Evolutionary conservation across 2,797 vertebrate genomes (phyloP).

Genomic region (Artibeus jamaicensis): DNA sequence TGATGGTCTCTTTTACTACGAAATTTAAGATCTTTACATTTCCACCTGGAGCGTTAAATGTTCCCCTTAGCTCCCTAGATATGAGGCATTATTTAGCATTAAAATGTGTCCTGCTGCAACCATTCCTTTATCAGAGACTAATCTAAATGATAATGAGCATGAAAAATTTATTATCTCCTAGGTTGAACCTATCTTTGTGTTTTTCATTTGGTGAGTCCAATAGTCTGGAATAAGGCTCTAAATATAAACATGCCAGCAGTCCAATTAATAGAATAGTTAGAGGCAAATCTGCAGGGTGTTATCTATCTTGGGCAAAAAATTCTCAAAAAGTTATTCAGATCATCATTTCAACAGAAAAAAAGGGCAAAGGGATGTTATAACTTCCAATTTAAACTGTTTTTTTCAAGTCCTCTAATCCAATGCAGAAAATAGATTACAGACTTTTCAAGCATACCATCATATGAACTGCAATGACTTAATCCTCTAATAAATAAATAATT

Average conservation of each 20-base stretch:
- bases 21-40: slow-evolving; percentile 38
- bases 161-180: slow-evolving; percentile 74
- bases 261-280: slow-evolving; percentile 57
- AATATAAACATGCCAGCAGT: slow-evolving; percentile 58
- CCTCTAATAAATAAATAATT: slow-evolving; percentile 18
- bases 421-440: not conserved
- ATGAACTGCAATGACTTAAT: not conserved
- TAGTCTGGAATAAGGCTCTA: slow-evolving; percentile 45
- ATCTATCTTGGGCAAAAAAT: slow-evolving; percentile 34
- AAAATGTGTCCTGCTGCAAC: slow-evolving; percentile 31
- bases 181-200: slow-evolving; percentile 59
- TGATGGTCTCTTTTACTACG: slow-evolving; percentile 32
- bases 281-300: not conserved
- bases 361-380: slow-evolving; percentile 26
- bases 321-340: slow-evolving; percentile 36
- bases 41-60: not conserved
- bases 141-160: slow-evolving; percentile 79
- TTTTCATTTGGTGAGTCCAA: slow-evolving; percentile 52
- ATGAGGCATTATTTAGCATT: slow-evolving; percentile 43
- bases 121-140: slow-evolving; percentile 52
- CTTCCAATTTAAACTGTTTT: slow-evolving; percentile 45
- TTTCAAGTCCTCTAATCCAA: slow-evolving; percentile 23
- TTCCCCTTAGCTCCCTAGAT: not conserved
- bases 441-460: slow-evolving; percentile 32
- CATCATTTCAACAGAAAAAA: slow-evolving; percentile 32